phyloP scores from a whole-genome alignment of 2,797 vertebrate genomes.

The Antrozous pallidus region DNA sequence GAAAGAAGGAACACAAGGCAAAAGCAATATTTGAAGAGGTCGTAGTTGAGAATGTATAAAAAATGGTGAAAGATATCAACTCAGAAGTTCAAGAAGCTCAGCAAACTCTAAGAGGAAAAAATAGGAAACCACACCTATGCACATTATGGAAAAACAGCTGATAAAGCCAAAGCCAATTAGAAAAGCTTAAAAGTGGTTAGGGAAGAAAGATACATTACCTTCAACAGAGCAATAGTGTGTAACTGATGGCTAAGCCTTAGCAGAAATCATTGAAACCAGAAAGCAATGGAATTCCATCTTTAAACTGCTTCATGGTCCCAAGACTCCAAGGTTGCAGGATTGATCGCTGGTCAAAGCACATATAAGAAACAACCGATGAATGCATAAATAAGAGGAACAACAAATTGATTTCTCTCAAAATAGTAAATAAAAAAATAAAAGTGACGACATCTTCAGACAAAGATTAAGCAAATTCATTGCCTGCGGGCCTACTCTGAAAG shows the following conservation, averaged over 20 bases:
- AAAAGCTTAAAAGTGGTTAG: not conserved
- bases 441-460: not conserved
- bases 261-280: not conserved
- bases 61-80: not conserved
- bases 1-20: not conserved
- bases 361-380: not conserved
- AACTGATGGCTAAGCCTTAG: not conserved
- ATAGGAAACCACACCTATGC: not conserved
- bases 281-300: not conserved
- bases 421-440: not conserved
- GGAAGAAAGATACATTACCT: not conserved
- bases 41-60: constrained; percentile 10
- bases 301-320: not conserved
- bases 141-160: not conserved
- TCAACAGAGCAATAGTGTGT: not conserved
- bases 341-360: not conserved
- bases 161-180: not conserved
- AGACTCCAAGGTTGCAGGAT: not conserved
- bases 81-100: not conserved
- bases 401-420: not conserved
- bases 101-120: not conserved
- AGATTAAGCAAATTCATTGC: not conserved
- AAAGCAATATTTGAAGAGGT: constrained; percentile 24
- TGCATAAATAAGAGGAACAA: not conserved
- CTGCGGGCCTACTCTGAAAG: not conserved